phyloP scores from a whole-genome alignment of 1,140 invertebrate genomes.

The Thereuonema tuberculata region DNA sequence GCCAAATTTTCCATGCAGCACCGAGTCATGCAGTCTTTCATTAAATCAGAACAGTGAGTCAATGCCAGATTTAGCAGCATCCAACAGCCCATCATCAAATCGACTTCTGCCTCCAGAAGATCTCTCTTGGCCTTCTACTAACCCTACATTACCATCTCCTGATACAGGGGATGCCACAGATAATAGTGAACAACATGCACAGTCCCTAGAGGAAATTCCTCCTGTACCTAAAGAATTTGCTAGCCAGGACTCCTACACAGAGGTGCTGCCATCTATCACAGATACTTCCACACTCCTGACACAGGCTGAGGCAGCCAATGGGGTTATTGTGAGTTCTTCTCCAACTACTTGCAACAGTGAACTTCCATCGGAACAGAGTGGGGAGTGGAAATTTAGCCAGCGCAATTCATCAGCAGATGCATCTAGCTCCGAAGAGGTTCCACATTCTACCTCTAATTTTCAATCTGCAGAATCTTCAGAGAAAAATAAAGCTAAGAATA shows the following conservation, averaged over 20 bases:
- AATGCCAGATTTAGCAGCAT: slow-evolving; percentile 31
- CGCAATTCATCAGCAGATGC: not conserved
- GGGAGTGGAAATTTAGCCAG: not conserved
- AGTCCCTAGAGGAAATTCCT: slow-evolving; percentile 1
- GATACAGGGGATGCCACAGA: not conserved
- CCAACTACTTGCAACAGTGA: slow-evolving; percentile 8
- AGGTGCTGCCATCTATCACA: no score
- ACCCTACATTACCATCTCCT: not conserved
- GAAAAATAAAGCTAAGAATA: no score
- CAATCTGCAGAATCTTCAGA: not conserved
- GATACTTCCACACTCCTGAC: not conserved
- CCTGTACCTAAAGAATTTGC: slow-evolving; percentile 2
- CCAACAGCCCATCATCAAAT: not conserved
- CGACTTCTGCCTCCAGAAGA: not conserved
- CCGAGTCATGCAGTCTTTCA: slow-evolving; percentile 14
- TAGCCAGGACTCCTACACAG: no score
- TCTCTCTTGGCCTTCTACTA: slow-evolving; percentile 6
- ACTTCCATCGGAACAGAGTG: not conserved
- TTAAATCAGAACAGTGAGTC: slow-evolving; percentile 27
- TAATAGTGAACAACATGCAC: not conserved
- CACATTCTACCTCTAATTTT: not conserved
- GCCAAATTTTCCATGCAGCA: slow-evolving; percentile 23
- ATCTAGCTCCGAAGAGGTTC: slow-evolving; percentile 12
- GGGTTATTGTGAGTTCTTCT: not conserved
- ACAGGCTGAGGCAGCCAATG: not conserved